Conservation (phyloP, 2,888 invertebrate species). For the Calameuta idolon region DNA sequence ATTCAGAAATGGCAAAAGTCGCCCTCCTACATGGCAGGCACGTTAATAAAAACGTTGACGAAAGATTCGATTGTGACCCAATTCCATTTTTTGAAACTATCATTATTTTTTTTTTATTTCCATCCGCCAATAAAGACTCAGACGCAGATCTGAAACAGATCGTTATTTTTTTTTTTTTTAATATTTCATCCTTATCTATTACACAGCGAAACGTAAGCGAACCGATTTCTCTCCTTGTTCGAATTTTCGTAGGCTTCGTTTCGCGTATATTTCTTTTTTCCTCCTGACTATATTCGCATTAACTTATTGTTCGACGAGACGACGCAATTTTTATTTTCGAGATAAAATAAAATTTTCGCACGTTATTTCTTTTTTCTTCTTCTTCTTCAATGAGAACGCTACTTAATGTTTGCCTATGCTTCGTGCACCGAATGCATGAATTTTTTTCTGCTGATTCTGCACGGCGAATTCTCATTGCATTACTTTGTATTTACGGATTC, state of each 20-base stretch:
- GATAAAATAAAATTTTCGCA: constrained; percentile 24
- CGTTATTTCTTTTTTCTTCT: neutral
- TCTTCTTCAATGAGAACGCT: neutral
- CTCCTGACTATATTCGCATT: neutral
- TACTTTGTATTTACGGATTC: constrained; percentile 36
- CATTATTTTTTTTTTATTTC: no score
- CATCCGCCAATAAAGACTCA: neutral
- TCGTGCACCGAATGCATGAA: neutral
- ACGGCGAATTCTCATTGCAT: neutral
- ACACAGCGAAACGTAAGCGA: neutral
- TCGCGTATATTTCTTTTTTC: neutral
- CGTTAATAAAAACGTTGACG: neutral
- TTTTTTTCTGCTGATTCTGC: neutral
- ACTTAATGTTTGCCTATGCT: neutral
- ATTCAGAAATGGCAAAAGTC: neutral
- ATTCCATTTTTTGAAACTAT: neutral
- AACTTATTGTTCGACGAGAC: constrained; percentile 6
- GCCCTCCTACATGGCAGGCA: neutral
- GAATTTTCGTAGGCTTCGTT: neutral
- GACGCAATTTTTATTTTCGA: neutral
- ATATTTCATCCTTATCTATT: neutral
- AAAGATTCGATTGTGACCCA: neutral
- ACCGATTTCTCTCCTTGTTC: neutral
- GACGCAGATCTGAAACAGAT: neutral
- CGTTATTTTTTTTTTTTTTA: neutral